Base-by-base conservation (phyloP, 2,797 vertebrate species). In the Buphagus erythrorhynchus region DNA sequence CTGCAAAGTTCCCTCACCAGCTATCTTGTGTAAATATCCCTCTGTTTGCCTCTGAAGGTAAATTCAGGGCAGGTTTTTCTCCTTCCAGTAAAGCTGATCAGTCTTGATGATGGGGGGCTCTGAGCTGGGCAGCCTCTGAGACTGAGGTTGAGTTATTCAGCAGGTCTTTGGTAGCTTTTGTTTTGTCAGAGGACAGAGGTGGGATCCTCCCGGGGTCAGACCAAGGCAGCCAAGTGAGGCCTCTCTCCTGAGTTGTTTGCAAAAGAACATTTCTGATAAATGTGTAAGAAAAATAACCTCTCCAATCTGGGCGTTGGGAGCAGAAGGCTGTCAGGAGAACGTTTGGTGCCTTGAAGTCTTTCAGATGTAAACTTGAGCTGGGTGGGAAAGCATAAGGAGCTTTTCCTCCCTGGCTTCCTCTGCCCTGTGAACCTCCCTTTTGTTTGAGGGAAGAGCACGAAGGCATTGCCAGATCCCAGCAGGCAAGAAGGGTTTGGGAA, bases 11-110 rank as follows among this genome's bases (percentile, higher is more conserved):
- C 69, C 52, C 55, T 92, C 21, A 31, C 31, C 24, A 57, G 19
- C 57, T 93, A 21, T 94, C 80, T 95, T 92, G 59, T 94, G 87
- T 81, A 94, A 95, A 88, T 76, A 94, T 67, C n/a, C 45, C 54
- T 29, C 42, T 83, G 49, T 92, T 81, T 90, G 63, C 43, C 55
- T 90, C 33, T 33, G 76, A 45, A 78, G 65, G 51, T 78, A 36
- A 91, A 72, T 49, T 83, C 4, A 21, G 73, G 75, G 72, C 51
- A 66, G 31, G 24, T n/a, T 94, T 80, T 63, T 28, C 19, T 48
- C 31, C n/a, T 25, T 38, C 4, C 21, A 29, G 25, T 65, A 33
- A 54, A 83, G 68, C 24, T 88, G 66, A 40, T 87, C n/a, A 33
- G 20, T 67, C n/a, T 65, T 0, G 0, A 4, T 72, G 17, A 42